phyloP scores from a whole-genome alignment of 1,140 invertebrate genomes.

The Diabrotica undecimpunctata region DNA sequence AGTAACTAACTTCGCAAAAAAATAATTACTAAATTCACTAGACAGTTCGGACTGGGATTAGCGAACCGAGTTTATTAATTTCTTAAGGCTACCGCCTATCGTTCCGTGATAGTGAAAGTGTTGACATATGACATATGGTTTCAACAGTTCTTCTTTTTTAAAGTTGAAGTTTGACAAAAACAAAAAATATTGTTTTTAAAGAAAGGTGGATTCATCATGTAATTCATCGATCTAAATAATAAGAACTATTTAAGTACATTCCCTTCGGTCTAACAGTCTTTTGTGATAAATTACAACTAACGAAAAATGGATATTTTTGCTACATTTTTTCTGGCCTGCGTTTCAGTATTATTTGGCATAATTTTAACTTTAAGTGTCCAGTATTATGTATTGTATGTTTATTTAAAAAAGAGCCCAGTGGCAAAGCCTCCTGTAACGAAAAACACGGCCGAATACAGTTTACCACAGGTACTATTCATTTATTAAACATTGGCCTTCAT shows the following conservation, averaged over 20 bases:
- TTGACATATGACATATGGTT: too few relatives aligned
- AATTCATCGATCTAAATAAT: slow-evolving; percentile 2
- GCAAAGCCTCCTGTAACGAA: slow-evolving; percentile 45
- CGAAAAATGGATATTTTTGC: slow-evolving; percentile 34
- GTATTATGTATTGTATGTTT: slow-evolving; percentile 52
- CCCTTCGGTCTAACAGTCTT: slow-evolving; percentile 17
- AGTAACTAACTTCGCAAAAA: too few relatives aligned
- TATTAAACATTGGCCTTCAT: too few relatives aligned
- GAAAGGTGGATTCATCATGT: not conserved
- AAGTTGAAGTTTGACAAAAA: not conserved
- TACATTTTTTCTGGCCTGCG: slow-evolving; percentile 27
- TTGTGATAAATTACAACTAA: slow-evolving; percentile 26
- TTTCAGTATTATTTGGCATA: slow-evolving; percentile 45
- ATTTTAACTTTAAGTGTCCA: slow-evolving; percentile 51
- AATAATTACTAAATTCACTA: too few relatives aligned
- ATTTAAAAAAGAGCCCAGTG: slow-evolving; percentile 49
- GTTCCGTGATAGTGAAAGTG: too few relatives aligned
- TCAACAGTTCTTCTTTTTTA: not conserved
- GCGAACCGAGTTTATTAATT: too few relatives aligned
- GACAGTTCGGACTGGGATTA: too few relatives aligned
- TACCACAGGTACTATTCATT: slow-evolving; percentile 47
- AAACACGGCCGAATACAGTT: slow-evolving; percentile 47
- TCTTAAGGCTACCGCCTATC: too few relatives aligned
- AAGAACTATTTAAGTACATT: slow-evolving; percentile 1
- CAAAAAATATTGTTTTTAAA: not conserved